Conservation (phyloP, 2,888 invertebrate genomes). For the Latrodectus hesperus region DNA sequence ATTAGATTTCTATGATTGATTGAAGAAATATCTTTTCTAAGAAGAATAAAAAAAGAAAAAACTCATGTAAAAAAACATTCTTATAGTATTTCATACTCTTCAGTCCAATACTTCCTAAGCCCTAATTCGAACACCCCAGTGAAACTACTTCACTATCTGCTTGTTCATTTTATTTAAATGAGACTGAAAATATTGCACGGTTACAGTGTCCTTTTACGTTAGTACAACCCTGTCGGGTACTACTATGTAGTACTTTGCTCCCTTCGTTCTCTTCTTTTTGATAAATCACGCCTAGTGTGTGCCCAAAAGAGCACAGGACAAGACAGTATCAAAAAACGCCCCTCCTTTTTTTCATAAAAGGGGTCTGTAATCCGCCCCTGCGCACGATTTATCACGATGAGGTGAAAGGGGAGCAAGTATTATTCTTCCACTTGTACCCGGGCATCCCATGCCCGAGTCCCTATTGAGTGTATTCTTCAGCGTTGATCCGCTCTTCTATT, state of each 20-base stretch:
- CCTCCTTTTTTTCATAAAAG: slow-evolving; percentile 26
- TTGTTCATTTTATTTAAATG: neutral
- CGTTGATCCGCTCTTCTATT: slow-evolving; percentile 50
- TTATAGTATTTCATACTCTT: neutral
- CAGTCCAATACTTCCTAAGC: neutral
- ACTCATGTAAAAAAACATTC: too few species aligned
- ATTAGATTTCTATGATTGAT: too few species aligned
- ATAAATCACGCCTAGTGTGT: slow-evolving; percentile 31
- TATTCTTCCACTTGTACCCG: slow-evolving; percentile 60
- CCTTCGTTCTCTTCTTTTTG: slow-evolving; percentile 6
- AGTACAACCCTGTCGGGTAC: neutral
- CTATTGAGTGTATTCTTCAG: slow-evolving; percentile 18
- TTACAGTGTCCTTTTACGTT: too few species aligned
- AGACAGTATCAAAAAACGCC: slow-evolving; percentile 42
- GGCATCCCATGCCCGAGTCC: neutral
- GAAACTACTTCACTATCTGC: neutral
- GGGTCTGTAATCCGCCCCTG: slow-evolving; percentile 52
- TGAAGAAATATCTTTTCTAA: too few species aligned
- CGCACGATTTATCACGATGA: slow-evolving; percentile 64
- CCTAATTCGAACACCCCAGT: neutral
- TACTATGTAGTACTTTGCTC: neutral
- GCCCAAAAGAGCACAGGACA: slow-evolving; percentile 22
- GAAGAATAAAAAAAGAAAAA: too few species aligned
- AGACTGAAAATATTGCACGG: neutral
- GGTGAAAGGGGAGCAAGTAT: slow-evolving; percentile 59